Percentiles rank a stretch among this genome's conserved stretches.
phyloP scores from a whole-genome alignment of 2,113 vertebrate genomes.

The Polypterus bichir region DNA sequence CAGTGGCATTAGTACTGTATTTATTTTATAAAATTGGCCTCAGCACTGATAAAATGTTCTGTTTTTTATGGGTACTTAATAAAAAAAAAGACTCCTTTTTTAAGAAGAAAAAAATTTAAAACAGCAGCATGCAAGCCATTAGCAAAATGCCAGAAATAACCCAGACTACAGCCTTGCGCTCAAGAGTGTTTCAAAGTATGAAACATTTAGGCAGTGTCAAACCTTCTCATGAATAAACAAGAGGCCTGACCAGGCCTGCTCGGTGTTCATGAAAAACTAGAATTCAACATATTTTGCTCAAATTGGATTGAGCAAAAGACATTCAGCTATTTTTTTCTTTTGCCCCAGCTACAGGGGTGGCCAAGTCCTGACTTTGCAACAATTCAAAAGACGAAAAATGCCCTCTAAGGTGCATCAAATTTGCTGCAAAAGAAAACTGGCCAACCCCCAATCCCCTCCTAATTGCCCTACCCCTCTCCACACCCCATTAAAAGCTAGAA shows the following conservation, averaged over 20 bases:
- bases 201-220: conserved; percentile 97
- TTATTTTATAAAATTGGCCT: too few species aligned
- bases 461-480: conserved; percentile 11
- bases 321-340: conserved; percentile 31
- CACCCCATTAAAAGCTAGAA: conserved; percentile 4
- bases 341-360: conserved; percentile 3
- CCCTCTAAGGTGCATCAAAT: conserved; percentile 54
- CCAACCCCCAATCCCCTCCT: conserved; percentile 50
- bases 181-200: conserved; percentile 88
- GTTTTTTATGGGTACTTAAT: not conserved
- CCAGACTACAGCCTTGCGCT: conserved; percentile 93
- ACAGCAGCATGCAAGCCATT: conserved; percentile 72
- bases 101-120: conserved; percentile 1
- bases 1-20: too few species aligned
- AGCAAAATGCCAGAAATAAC: conserved; percentile 97
- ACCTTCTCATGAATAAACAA: conserved; percentile 95
- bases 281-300: conserved; percentile 68
- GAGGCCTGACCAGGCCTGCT: conserved; percentile 65
- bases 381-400: conserved; percentile 60
- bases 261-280: conserved; percentile 84
- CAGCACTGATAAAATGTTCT: not conserved
- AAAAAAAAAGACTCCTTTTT: too few species aligned
- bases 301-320: conserved; percentile 58
- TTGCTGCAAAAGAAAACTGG: conserved; percentile 50
- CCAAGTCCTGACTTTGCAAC: conserved; percentile 53